phyloP scores from a whole-genome alignment of 2,113 vertebrate species.

The Oncorhynchus clarkii region DNA sequence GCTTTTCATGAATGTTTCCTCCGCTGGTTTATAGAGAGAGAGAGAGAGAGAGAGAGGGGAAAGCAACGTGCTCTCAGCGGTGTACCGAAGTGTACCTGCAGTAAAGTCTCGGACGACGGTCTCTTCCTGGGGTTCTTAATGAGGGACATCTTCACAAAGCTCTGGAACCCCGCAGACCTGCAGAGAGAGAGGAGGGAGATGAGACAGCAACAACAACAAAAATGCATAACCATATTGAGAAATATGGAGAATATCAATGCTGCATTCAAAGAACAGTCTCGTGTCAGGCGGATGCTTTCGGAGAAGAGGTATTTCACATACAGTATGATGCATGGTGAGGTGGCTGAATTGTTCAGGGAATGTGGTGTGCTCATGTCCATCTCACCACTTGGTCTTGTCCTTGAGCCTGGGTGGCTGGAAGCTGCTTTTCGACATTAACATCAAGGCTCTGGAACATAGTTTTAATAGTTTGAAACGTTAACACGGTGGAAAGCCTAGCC shows the following conservation, averaged over 20 bases:
- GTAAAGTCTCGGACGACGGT: constrained; percentile 72
- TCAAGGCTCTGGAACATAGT: constrained; percentile 75
- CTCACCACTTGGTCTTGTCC: constrained; percentile 82
- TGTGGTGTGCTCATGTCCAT: constrained; percentile 29
- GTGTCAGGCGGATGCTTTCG: neutral
- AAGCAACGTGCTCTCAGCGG: neutral
- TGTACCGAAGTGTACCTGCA: constrained; percentile 69
- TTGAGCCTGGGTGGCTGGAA: constrained; percentile 87
- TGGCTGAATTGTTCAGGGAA: neutral
- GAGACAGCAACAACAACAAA: neutral
- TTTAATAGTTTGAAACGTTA: neutral
- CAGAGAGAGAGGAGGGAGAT: neutral
- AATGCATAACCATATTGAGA: neutral
- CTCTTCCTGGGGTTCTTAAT: constrained; percentile 78
- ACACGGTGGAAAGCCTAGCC: too few species aligned
- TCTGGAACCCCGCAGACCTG: constrained; percentile 69
- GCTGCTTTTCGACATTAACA: constrained; percentile 90
- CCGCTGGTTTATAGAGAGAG: too few species aligned
- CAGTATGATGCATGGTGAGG: neutral
- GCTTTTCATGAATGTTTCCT: neutral
- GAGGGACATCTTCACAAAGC: constrained; percentile 76
- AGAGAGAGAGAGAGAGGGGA: too few species aligned
- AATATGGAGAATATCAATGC: neutral
- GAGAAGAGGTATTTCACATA: neutral
- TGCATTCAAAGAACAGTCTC: neutral